These are phyloP conservation scores for Alcis repandata DNA, from an alignment of 2,888 invertebrate species.

Conservation along the genomic window DNA sequence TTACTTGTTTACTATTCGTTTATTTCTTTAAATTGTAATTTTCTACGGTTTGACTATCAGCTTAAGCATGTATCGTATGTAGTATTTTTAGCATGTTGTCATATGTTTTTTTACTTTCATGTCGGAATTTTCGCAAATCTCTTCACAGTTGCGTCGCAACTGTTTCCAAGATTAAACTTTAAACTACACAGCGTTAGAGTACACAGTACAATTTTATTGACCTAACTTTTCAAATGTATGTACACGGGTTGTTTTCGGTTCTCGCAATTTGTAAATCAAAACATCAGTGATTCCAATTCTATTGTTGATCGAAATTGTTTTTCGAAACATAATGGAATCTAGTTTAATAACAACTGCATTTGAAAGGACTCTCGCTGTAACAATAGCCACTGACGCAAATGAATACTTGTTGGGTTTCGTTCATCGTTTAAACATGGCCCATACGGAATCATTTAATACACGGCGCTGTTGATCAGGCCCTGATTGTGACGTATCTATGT, in stretches of 20 bases:
- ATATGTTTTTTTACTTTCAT: background rate
- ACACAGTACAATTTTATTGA: background rate
- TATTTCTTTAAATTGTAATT: background rate
- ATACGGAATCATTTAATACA: background rate
- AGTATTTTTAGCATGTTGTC: too few relatives aligned
- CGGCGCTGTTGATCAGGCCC: background rate
- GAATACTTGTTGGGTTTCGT: conserved; percentile 5
- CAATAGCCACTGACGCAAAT: conserved; percentile 1
- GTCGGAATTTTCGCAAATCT: background rate
- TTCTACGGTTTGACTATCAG: background rate
- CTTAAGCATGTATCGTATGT: background rate
- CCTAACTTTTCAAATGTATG: conserved; percentile 4
- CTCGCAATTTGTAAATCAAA: conserved; percentile 6
- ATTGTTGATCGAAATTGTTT: conserved; percentile 9
- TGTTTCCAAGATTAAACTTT: background rate
- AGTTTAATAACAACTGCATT: conserved; percentile 9
- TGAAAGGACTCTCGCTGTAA: background rate
- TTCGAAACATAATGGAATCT: background rate
- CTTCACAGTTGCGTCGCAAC: background rate
- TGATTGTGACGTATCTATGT: conserved; percentile 1
- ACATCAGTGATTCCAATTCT: background rate
- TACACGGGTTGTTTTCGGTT: conserved; percentile 6
- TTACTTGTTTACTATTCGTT: conserved; percentile 12
- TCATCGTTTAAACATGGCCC: background rate
- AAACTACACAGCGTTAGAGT: too few relatives aligned